Conservation (phyloP, 2,888 invertebrate species). For the Caenorhabditis plicata region DNA sequence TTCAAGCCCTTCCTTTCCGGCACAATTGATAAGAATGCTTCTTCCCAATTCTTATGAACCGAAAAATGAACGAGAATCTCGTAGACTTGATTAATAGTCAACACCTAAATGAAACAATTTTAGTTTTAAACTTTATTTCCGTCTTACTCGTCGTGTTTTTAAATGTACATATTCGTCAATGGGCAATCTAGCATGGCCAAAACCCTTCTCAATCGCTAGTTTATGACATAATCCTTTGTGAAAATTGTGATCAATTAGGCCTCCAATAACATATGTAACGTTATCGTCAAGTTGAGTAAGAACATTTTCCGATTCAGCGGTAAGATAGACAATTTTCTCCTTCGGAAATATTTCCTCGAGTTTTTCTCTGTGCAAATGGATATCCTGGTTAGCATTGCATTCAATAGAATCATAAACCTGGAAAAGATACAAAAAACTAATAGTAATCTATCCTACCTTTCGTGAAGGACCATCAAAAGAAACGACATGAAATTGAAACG, state of each 20-base stretch:
- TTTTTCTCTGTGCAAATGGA: conserved; percentile 26
- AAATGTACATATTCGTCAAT: conserved; percentile 85
- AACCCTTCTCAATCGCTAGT: conserved; percentile 76
- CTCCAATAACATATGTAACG: conserved; percentile 90
- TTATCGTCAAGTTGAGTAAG: conserved; percentile 73
- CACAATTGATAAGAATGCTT: conserved; percentile 42
- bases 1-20: conserved; percentile 54
- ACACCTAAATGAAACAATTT: conserved; percentile 70
- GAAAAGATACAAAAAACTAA: conserved; percentile 2
- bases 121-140: conserved; percentile 2
- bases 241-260: conserved; percentile 93
- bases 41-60: conserved; percentile 67
- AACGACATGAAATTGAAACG: conserved; percentile 53
- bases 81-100: conserved; percentile 87
- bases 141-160: conserved; percentile 72
- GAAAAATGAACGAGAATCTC: conserved; percentile 68
- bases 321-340: conserved; percentile 82
- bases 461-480: conserved; percentile 45
- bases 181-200: conserved; percentile 74
- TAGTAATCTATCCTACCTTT: conserved; percentile 14
- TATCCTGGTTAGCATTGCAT: conserved; percentile 50
- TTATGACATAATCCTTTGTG: conserved; percentile 79
- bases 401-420: conserved; percentile 48
- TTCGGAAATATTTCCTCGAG: conserved; percentile 41
- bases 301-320: conserved; percentile 88